phyloP scores from a whole-genome alignment of 2,888 invertebrate species.

The Autographa gamma region DNA sequence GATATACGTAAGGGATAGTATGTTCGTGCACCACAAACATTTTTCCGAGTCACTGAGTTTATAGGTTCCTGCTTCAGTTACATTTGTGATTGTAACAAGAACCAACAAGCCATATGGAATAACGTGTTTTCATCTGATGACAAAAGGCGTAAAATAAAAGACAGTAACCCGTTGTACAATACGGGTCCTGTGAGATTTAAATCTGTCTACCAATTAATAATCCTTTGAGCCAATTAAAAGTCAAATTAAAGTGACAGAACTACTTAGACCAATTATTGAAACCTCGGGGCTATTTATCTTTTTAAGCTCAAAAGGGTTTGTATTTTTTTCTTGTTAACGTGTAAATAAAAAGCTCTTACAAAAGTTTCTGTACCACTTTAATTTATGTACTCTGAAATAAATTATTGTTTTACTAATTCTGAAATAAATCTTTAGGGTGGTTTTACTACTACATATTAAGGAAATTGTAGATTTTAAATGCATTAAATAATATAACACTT shows the following conservation, averaged over 20 bases:
- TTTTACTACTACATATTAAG: no score
- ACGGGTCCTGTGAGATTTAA: neutral
- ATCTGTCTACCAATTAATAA: neutral
- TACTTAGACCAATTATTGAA: neutral
- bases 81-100: no score
- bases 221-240: neutral
- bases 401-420: no score
- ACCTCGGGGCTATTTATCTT: neutral
- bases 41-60: neutral
- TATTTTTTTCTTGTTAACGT: neutral
- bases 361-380: neutral
- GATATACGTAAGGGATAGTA: neutral
- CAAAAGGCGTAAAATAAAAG: no score
- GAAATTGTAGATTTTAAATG: neutral
- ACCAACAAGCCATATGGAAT: no score
- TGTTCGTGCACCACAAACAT: neutral
- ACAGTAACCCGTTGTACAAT: no score
- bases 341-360: conserved; percentile 4
- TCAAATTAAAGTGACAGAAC: neutral
- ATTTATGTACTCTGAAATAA: neutral
- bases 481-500: no score
- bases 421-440: neutral
- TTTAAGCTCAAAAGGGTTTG: neutral
- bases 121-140: no score
- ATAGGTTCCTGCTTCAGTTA: no score